phyloP scores from a whole-genome alignment of 2,797 vertebrate species.

The Arnoldichthys spilopterus region DNA sequence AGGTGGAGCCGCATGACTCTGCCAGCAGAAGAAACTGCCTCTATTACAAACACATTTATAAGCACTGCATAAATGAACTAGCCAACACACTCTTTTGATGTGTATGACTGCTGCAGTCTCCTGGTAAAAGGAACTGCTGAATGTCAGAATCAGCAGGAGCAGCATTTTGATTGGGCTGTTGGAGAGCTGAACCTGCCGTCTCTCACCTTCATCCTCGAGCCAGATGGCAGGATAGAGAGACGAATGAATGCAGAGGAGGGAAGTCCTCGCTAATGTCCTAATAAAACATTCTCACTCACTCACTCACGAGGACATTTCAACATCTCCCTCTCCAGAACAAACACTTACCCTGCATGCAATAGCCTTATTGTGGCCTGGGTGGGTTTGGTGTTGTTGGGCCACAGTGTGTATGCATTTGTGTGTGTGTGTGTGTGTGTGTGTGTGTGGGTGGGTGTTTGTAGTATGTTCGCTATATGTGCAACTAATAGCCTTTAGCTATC shows the following conservation, averaged over 20 bases:
- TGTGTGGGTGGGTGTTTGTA: too few species aligned
- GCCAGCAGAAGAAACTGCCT: neutral
- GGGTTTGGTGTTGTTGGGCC: neutral
- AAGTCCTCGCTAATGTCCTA: slow-evolving; percentile 72
- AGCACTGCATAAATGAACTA: too few species aligned
- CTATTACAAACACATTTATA: neutral
- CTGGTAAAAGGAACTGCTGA: neutral
- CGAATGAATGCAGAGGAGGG: slow-evolving; percentile 65
- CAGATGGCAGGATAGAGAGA: slow-evolving; percentile 66
- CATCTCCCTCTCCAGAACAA: slow-evolving; percentile 74
- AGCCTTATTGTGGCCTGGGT: slow-evolving; percentile 60
- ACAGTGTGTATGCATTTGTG: slow-evolving; percentile 11
- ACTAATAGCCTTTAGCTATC: slow-evolving; percentile 40
- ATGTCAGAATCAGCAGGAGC: slow-evolving; percentile 6
- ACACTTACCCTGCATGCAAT: slow-evolving; percentile 74
- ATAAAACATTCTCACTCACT: slow-evolving; percentile 68
- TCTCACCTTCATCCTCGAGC: slow-evolving; percentile 67
- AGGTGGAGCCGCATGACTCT: neutral
- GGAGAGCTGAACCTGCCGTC: slow-evolving; percentile 64
- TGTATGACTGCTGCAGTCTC: neutral
- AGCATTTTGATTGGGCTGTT: neutral
- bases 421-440: neutral
- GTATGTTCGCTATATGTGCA: neutral
- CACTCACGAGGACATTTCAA: slow-evolving; percentile 56
- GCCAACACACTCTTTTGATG: neutral